A percentile compares a stretch with the other conserved stretches of the same genome.
Evolutionary conservation across 2,113 vertebrate species (phyloP).

Genomic region (Etia nguti): DNA sequence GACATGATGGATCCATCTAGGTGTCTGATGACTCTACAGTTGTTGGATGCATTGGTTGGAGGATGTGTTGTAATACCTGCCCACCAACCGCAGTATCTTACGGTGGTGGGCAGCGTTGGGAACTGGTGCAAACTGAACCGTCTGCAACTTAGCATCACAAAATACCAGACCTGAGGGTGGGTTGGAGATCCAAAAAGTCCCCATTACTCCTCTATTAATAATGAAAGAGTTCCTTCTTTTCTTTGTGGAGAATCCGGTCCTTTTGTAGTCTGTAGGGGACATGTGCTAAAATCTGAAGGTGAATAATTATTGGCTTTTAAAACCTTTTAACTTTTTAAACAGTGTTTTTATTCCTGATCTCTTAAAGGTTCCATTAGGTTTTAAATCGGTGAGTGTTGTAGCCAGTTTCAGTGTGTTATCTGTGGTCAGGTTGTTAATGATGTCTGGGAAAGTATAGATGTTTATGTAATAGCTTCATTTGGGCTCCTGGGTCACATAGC

Average conservation of each 20-base stretch:
- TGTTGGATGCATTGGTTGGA: not conserved
- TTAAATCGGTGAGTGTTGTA: not conserved
- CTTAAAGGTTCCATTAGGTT: not conserved
- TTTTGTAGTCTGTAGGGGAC: not conserved
- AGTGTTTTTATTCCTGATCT: not conserved
- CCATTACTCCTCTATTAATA: not conserved
- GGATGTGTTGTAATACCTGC: not conserved
- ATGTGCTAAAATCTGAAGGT: not conserved
- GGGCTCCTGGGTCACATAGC: not conserved
- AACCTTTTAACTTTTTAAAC: not conserved
- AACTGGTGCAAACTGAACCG: not conserved
- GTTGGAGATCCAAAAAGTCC: not conserved
- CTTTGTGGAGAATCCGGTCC: not conserved
- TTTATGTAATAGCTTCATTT: not conserved
- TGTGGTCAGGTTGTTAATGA: not conserved
- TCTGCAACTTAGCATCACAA: not conserved
- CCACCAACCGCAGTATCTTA: not conserved
- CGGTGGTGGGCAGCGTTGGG: not conserved
- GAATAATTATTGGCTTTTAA: not conserved
- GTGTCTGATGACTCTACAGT: not conserved
- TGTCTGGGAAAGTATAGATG: not conserved
- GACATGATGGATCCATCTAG: not conserved
- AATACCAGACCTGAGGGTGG: not conserved
- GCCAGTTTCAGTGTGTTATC: not conserved
- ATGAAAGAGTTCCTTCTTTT: not conserved